These are phyloP conservation scores for Alfaro cultratus DNA, from an alignment of 2,797 vertebrate species.

Conservation along the genomic window DNA sequence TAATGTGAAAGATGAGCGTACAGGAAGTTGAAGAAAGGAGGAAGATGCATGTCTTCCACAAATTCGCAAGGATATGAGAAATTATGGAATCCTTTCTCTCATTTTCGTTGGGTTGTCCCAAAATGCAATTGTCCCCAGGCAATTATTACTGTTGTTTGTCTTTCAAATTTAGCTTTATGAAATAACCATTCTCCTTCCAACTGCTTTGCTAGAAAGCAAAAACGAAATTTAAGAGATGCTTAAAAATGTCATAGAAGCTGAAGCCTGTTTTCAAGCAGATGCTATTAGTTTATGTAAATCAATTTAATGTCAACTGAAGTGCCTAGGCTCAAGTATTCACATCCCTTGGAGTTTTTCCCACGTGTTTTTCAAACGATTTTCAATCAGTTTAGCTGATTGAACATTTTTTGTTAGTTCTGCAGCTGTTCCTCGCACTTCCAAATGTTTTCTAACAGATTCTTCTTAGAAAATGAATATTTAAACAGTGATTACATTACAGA, in stretches of 20 bases:
- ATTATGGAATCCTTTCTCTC: not conserved
- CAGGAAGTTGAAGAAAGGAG: not conserved
- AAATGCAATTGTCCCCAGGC: not conserved
- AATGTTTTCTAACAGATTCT: not conserved
- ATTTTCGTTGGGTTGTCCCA: not conserved
- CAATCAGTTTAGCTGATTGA: not conserved
- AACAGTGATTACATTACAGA: no score
- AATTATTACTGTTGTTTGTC: not conserved
- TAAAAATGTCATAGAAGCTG: not conserved
- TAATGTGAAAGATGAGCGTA: not conserved
- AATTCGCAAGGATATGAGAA: slow-evolving; percentile 6
- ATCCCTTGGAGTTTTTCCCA: not conserved
- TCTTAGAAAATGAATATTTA: not conserved
- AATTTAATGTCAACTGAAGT: not conserved
- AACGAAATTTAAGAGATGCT: not conserved
- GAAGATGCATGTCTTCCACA: not conserved
- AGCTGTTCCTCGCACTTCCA: not conserved
- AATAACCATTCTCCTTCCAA: not conserved
- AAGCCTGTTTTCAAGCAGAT: not conserved
- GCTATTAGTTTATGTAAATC: not conserved
- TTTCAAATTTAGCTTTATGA: not conserved
- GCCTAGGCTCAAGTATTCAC: not conserved
- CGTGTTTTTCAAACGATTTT: not conserved
- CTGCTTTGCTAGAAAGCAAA: not conserved
- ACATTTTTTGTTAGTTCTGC: not conserved